Percentiles rank a stretch among this genome's conserved stretches.
phyloP scores from a whole-genome alignment of 2,113 vertebrate genomes.

The Acrocephalus kingi region DNA sequence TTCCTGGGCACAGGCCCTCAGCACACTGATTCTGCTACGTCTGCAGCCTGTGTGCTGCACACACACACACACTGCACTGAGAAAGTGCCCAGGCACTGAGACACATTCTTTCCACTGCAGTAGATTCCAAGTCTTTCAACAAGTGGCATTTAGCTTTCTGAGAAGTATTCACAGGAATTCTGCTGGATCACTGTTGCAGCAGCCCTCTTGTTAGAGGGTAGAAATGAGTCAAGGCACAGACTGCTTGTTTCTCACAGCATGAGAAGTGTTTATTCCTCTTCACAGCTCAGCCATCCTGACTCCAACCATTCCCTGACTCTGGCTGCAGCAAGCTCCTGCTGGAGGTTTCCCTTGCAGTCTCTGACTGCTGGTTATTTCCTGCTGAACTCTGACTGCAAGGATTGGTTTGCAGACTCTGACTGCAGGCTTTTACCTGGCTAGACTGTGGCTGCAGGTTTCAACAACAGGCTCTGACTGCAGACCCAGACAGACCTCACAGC shows the following conservation, averaged over 20 bases:
- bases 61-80: fast-evolving
- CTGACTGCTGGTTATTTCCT: neutral
- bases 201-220: neutral
- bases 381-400: neutral
- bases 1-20: neutral
- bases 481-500: neutral
- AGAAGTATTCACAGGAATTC: neutral
- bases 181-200: neutral
- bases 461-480: neutral
- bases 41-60: neutral
- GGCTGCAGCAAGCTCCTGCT: neutral
- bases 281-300: neutral
- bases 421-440: neutral
- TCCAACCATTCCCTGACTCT: neutral
- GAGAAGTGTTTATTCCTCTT: neutral
- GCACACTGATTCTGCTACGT: fast-evolving
- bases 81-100: neutral
- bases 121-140: neutral
- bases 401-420: neutral
- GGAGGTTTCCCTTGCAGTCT: neutral
- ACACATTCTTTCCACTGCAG: no score
- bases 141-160: neutral
- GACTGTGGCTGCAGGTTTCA: neutral
- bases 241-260: neutral
- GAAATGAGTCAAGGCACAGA: neutral